A percentile compares a stretch with the other conserved stretches of the same genome.
Conservation (phyloP, 1,140 invertebrate genomes). For the Pteromalus puparum region DNA sequence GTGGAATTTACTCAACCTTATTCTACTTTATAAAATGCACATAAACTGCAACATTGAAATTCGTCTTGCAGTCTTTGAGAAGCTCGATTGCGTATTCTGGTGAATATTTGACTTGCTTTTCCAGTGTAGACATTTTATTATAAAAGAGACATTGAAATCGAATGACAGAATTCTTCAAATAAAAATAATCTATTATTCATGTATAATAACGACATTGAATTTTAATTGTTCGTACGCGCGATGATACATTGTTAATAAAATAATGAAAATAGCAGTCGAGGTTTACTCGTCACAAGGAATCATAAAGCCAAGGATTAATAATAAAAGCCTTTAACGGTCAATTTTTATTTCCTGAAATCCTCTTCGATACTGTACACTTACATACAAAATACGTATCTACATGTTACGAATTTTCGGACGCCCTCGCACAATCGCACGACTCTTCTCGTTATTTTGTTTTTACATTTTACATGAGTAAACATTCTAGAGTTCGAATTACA, state of each 20-base stretch:
- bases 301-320: constrained; percentile 6
- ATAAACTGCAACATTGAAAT: background rate
- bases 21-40: background rate
- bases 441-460: constrained; percentile 2
- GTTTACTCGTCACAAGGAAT: background rate
- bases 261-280: too few species aligned
- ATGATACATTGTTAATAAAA: too few species aligned
- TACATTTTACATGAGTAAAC: background rate
- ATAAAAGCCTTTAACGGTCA: constrained; percentile 41
- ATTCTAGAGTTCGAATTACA: background rate
- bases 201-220: too few species aligned
- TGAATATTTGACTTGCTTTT: background rate
- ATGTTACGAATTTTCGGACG: constrained; percentile 10
- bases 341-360: constrained; percentile 43
- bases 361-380: constrained; percentile 44
- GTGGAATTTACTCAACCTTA: background rate
- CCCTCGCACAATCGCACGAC: background rate
- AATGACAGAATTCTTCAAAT: too few species aligned
- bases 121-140: too few species aligned
- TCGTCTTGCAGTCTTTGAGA: background rate
- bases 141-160: too few species aligned
- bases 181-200: too few species aligned
- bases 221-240: too few species aligned
- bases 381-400: constrained; percentile 52
- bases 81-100: background rate